Evolutionary conservation across 1,140 invertebrate species (phyloP).

Genomic region (Drosophila rhopaloa): DNA sequence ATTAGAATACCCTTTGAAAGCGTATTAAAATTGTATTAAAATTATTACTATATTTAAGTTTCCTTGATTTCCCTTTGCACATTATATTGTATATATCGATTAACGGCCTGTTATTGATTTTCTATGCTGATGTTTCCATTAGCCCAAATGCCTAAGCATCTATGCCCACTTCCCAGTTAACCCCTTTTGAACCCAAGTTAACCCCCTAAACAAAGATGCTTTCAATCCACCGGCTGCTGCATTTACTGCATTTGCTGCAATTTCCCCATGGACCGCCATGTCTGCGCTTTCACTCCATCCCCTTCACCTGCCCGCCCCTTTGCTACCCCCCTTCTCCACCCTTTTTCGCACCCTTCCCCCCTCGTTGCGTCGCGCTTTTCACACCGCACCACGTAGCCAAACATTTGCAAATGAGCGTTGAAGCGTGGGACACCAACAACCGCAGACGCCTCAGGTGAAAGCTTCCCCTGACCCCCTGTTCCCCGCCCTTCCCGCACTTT

Average conservation of each 20-base stretch:
- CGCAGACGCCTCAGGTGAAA: constrained; percentile 54
- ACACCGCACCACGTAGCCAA: constrained; percentile 66
- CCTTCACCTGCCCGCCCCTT: background rate
- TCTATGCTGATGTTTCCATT: background rate
- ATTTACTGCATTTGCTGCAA: constrained; percentile 44
- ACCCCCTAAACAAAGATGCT: constrained; percentile 16
- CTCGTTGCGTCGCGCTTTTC: constrained; percentile 33
- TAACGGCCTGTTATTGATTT: background rate
- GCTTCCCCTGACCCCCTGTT: background rate
- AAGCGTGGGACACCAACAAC: constrained; percentile 56
- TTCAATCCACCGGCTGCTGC: constrained; percentile 24
- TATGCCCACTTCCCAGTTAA: background rate
- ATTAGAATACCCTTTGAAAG: no score
- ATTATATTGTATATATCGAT: no score
- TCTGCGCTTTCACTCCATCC: background rate
- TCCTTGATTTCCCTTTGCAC: background rate
- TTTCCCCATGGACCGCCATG: constrained; percentile 51
- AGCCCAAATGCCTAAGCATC: background rate
- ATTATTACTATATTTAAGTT: no score
- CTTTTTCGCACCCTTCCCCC: background rate
- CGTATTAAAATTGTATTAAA: no score
- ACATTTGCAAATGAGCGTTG: constrained; percentile 74
- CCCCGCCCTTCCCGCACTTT: background rate
- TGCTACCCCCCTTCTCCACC: background rate
- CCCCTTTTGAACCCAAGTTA: background rate